Evolutionary conservation across 2,797 vertebrate species (phyloP).

Genomic region (Tenualosa thibaudeaui): DNA sequence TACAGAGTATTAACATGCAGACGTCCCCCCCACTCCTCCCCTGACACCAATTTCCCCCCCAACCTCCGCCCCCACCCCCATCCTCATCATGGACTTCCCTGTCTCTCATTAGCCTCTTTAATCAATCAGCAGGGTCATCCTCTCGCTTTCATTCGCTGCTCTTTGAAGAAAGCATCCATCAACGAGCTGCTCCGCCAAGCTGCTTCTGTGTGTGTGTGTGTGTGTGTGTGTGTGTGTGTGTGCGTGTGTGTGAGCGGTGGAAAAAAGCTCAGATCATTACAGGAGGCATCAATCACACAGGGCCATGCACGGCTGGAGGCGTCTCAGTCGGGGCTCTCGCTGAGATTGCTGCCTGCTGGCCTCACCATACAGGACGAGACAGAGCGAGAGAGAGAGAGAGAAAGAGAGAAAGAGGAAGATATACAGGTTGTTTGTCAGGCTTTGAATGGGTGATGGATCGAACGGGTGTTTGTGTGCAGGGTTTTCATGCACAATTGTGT

Average conservation of each 20-base stretch:
- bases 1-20: background rate
- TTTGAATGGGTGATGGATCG: background rate
- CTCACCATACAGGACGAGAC: background rate
- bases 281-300: background rate
- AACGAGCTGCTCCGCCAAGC: background rate
- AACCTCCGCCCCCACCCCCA: background rate
- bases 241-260: background rate
- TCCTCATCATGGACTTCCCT: slow-evolving; percentile 8
- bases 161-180: background rate
- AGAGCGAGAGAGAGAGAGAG: background rate
- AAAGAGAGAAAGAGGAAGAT: background rate
- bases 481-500: background rate
- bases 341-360: background rate
- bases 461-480: background rate
- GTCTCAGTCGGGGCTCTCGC: slow-evolving; percentile 1
- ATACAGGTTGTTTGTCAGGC: background rate
- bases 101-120: slow-evolving; percentile 8
- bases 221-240: background rate
- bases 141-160: background rate
- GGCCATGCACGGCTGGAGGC: background rate
- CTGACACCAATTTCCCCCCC: background rate
- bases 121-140: slow-evolving; percentile 19
- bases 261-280: slow-evolving; percentile 10
- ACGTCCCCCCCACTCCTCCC: background rate
- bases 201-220: slow-evolving; percentile 24